Evolutionary conservation across 2,888 invertebrate species (phyloP).

Genomic region (Metacarcinus magister): DNA sequence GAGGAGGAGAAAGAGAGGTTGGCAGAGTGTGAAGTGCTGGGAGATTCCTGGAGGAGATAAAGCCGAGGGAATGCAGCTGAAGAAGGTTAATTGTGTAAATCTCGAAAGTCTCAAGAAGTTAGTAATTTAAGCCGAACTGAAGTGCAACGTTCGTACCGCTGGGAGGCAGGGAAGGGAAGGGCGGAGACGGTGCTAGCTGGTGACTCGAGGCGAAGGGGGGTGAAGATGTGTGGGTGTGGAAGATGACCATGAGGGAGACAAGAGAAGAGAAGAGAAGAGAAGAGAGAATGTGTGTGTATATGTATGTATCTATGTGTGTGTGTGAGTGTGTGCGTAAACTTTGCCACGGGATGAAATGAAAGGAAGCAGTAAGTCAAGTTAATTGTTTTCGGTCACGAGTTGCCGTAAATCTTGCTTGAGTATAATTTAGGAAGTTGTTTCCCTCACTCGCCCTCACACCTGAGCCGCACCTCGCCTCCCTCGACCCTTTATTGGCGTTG

Average conservation of each 20-base stretch:
- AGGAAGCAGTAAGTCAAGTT: conserved; percentile 35
- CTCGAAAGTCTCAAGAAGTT: not conserved
- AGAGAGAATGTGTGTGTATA: not conserved
- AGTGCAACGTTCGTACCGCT: not conserved
- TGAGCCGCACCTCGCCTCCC: conserved; percentile 2
- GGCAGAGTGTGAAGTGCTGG: conserved; percentile 13
- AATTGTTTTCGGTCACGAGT: conserved; percentile 46
- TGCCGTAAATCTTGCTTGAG: conserved; percentile 27
- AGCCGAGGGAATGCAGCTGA: not conserved
- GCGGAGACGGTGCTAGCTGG: not conserved
- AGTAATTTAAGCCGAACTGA: not conserved
- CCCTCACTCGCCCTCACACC: conserved; percentile 28
- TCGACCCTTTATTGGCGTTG: not conserved
- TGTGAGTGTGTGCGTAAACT: not conserved
- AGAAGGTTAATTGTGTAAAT: conserved; percentile 45
- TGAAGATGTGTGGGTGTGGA: not conserved
- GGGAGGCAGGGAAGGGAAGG: not conserved
- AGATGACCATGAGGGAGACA: not conserved
- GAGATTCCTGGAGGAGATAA: not conserved
- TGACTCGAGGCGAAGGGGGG: not conserved
- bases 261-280: not conserved
- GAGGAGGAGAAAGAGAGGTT: not conserved
- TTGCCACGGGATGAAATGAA: not conserved
- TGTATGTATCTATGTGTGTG: not conserved
- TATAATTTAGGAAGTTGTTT: conserved; percentile 35